Evolutionary conservation across 2,113 vertebrate species (phyloP), one percentile per base, ranked within the genome.

Genomic region (Entelurus aequoreus): DNA sequence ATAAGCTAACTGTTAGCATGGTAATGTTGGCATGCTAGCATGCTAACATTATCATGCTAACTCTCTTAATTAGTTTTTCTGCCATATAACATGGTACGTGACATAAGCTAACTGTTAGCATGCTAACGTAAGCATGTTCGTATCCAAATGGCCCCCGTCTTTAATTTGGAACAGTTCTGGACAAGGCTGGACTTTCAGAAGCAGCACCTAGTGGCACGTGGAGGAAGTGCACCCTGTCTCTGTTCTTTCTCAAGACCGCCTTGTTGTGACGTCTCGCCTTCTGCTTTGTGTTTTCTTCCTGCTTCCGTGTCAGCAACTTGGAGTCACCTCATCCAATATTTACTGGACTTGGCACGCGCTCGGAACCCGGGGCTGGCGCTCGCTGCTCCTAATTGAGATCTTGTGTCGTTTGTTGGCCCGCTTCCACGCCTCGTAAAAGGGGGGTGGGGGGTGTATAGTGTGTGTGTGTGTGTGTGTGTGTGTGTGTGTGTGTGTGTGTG

Each of bases 391-490:
- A 72, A 80, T 75, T 71, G 72, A 60, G 70, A 67, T 75, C 76
- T 55, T 75, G 71, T 71, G 76, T 83, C 75, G 65, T 64, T 54
- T 28, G 62, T 16, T 82, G 77, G 77, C 68, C 4, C 21, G 2
- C 15, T 46, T 79, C 81, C 81, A 76, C 36, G 13, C 38, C 72
- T 74, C 36, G 72, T 83, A 71, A 79, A 69, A 54, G 0, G 40
- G 68, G 54, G 59, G 60, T 72, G 67, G 52, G 10, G 37, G 49
- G 50, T 48, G 19, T 14, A 19, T 19, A 19, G 51, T 52, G 50
- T 52, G 49, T 28, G 28, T 28, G 28, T 28, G 21, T 35, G 19
- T 35, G 21, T 28, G 21, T 28, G 42, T 49, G 50, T 48, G 19
- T 14, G 51, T 52, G 50, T 52, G 49, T 15, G 21, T 28, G 50